Evolutionary conservation across 2,113 vertebrate genomes (phyloP).

Genomic region (Phoxinus phoxinus): DNA sequence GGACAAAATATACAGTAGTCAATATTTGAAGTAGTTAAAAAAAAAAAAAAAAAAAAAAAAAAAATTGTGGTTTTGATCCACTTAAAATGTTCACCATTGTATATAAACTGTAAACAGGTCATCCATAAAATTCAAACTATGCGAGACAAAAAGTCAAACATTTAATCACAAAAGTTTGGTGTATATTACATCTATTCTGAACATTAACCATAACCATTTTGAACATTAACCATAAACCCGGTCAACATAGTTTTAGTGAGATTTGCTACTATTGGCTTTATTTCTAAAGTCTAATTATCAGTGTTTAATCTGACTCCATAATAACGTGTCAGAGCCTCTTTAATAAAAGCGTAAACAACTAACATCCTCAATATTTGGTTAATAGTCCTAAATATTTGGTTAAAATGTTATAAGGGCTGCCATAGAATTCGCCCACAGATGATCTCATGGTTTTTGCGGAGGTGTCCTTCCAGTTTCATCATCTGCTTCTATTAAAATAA

Average conservation of each 20-base stretch:
- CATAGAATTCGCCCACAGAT: slow-evolving; percentile 44
- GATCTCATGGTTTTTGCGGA: slow-evolving; percentile 49
- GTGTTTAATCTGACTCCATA: not conserved
- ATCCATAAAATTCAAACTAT: not conserved
- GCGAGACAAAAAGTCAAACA: not conserved
- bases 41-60: too few relatives aligned
- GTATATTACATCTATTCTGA: not conserved
- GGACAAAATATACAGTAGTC: too few relatives aligned
- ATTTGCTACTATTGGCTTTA: too few relatives aligned
- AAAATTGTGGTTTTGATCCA: too few relatives aligned
- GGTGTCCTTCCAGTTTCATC: slow-evolving; percentile 48
- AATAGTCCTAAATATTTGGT: slow-evolving; percentile 54
- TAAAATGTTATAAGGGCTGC: slow-evolving; percentile 34
- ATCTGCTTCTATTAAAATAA: not conserved
- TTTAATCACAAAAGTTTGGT: not conserved
- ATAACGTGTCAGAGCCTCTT: not conserved
- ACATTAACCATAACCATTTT: not conserved
- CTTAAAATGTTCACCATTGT: too few relatives aligned
- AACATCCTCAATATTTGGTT: slow-evolving; percentile 15
- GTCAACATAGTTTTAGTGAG: too few relatives aligned
- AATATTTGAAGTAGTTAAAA: too few relatives aligned
- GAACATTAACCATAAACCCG: too few relatives aligned
- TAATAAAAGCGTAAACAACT: slow-evolving; percentile 55
- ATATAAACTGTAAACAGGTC: too few relatives aligned
- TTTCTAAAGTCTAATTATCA: too few relatives aligned